Evolutionary conservation across 92 coral and sea anemone genomes (phyloP).

Genomic region (Anthopleura xanthogrammica): DNA sequence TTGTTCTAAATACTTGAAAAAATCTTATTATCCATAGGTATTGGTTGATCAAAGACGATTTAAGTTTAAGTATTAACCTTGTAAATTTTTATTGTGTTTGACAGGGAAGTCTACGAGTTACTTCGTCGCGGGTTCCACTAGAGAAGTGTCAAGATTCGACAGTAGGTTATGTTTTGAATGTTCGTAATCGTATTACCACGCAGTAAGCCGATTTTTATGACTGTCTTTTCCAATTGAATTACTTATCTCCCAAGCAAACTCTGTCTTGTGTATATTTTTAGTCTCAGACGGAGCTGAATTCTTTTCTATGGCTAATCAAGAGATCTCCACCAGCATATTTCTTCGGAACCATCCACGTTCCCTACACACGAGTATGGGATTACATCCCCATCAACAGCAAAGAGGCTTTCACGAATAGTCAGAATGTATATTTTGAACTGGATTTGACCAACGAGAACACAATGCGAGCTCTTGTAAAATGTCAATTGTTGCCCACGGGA

Average conservation of each 20-base stretch:
- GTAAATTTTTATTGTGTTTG: conserved; percentile 1
- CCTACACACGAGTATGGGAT: conserved; percentile 98
- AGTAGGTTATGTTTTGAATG: conserved; percentile 46
- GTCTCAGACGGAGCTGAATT: conserved; percentile 79
- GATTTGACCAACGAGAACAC: conserved; percentile 80
- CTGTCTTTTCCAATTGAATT: conserved; percentile 51
- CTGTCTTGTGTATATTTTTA: conserved; percentile 44
- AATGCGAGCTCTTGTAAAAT: conserved; percentile 71
- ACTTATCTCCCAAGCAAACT: conserved; percentile 27
- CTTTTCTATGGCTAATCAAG: conserved; percentile 86
- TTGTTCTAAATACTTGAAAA: conserved; percentile 21
- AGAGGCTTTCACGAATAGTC: conserved; percentile 73
- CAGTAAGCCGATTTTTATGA: conserved; percentile 34
- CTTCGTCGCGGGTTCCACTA: background rate
- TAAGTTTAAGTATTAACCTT: background rate
- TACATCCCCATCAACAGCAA: conserved; percentile 92
- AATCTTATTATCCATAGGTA: background rate
- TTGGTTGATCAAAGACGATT: background rate
- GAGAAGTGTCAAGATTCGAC: conserved; percentile 50
- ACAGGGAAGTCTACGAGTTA: background rate
- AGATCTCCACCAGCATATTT: conserved; percentile 92
- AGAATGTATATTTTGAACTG: conserved; percentile 92
- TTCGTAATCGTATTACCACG: conserved; percentile 54
- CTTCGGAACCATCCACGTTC: conserved; percentile 97
- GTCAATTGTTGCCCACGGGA: conserved; percentile 89